Conservation (phyloP, 2,888 invertebrate genomes). For the Drosophila robusta region DNA sequence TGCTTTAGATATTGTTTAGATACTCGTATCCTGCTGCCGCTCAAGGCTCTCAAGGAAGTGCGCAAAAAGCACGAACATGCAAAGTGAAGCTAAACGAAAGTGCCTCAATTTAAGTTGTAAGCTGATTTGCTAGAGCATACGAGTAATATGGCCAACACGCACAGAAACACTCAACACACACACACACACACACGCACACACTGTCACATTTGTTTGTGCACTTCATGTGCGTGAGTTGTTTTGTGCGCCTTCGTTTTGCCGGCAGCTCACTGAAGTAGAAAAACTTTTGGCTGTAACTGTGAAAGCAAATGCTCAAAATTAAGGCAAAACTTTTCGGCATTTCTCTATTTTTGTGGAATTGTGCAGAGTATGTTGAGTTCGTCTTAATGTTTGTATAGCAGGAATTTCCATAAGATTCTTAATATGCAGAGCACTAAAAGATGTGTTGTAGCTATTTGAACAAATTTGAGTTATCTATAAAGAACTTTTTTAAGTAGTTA, state of each 20-base stretch:
- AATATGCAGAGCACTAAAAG: no score
- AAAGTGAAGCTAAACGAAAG: constrained; percentile 80
- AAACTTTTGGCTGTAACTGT: constrained; percentile 69
- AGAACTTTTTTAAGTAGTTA: no score
- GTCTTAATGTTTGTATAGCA: constrained; percentile 3
- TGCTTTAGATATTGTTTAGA: constrained; percentile 33
- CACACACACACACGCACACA: constrained; percentile 16
- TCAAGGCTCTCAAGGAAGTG: constrained; percentile 67
- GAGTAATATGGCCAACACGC: constrained; percentile 48
- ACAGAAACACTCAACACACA: constrained; percentile 12
- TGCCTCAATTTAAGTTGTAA: constrained; percentile 82
- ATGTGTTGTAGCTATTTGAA: no score
- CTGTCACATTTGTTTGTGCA: constrained; percentile 31
- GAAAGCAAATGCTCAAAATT: constrained; percentile 71
- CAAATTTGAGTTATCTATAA: no score
- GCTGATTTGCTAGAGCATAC: constrained; percentile 71
- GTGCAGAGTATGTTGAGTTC: constrained; percentile 4
- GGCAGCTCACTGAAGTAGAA: constrained; percentile 68
- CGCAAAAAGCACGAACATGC: constrained; percentile 71
- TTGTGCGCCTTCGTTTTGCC: constrained; percentile 28
- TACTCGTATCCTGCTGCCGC: constrained; percentile 42
- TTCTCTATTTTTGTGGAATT: constrained; percentile 19
- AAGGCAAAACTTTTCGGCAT: constrained; percentile 66
- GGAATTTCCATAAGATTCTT: no score
- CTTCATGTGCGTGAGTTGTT: constrained; percentile 44